These are phyloP conservation scores for Centroberyx gerrardi DNA, from an alignment of 2,797 vertebrate species.

Conservation along the genomic window DNA sequence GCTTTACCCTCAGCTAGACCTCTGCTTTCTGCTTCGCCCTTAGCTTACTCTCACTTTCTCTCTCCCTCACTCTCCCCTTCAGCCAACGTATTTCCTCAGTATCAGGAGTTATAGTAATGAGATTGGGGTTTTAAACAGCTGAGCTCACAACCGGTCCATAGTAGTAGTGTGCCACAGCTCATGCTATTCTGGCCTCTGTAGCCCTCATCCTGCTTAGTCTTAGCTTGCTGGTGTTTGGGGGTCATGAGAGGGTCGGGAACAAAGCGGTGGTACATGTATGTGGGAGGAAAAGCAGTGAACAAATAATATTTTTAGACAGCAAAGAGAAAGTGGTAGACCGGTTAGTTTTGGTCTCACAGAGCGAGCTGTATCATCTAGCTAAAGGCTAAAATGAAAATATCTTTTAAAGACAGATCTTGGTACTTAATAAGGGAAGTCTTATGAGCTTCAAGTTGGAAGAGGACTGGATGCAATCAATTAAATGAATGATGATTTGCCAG, in stretches of 20 bases:
- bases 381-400: not conserved
- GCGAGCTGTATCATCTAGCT: not conserved
- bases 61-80: slow-evolving; percentile 22
- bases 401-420: not conserved
- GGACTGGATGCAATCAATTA: not conserved
- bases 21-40: slow-evolving; percentile 32
- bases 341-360: not conserved
- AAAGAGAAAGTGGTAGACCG: not conserved
- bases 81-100: slow-evolving; percentile 37
- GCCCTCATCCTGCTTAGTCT: slow-evolving; percentile 41
- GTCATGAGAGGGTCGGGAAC: slow-evolving; percentile 8
- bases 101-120: slow-evolving; percentile 67
- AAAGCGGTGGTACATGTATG: slow-evolving; percentile 11
- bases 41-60: slow-evolving; percentile 21
- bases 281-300: not conserved
- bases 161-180: slow-evolving; percentile 26
- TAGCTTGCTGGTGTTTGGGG: slow-evolving; percentile 19
- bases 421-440: not conserved
- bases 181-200: slow-evolving; percentile 35
- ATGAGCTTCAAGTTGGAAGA: not conserved
- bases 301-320: slow-evolving; percentile 11
- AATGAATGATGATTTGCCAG: too few relatives aligned
- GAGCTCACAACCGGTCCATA: slow-evolving; percentile 14
- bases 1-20: slow-evolving; percentile 41
- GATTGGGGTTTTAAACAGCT: slow-evolving; percentile 57